These are phyloP conservation scores for Gymnocheta viridis DNA, from an alignment of 2,888 invertebrate genomes.

Conservation along the genomic window DNA sequence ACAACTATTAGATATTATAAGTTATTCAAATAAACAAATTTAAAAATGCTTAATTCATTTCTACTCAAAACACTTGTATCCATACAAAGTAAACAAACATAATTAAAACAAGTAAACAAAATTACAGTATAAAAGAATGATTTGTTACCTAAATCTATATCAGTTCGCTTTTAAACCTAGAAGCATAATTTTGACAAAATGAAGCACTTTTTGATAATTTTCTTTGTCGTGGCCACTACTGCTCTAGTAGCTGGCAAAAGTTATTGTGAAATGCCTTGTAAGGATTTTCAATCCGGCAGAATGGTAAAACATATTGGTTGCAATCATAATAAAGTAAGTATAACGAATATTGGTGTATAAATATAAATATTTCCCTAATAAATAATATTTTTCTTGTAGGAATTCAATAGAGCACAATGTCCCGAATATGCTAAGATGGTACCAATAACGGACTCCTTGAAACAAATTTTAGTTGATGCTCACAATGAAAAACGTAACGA, in stretches of 20 bases:
- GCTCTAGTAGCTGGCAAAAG: background rate
- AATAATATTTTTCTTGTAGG: background rate
- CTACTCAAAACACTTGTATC: too few species aligned
- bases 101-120: background rate
- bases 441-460: background rate
- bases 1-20: too few species aligned
- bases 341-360: background rate
- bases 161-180: background rate
- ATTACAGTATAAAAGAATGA: background rate
- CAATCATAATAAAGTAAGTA: background rate
- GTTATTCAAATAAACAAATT: too few species aligned
- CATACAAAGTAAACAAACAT: too few species aligned
- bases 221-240: background rate
- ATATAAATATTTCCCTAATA: background rate
- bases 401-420: background rate
- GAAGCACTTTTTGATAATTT: background rate
- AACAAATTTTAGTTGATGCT: background rate
- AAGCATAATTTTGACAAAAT: background rate
- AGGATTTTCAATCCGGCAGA: background rate
- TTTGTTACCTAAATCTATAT: background rate
- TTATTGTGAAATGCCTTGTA: background rate
- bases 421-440: background rate
- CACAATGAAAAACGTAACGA: slow-evolving; percentile 60
- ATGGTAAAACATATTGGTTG: background rate
- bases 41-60: too few species aligned